phyloP scores from a whole-genome alignment of 1,140 invertebrate species.

The Caenorhabditis inopinata region DNA sequence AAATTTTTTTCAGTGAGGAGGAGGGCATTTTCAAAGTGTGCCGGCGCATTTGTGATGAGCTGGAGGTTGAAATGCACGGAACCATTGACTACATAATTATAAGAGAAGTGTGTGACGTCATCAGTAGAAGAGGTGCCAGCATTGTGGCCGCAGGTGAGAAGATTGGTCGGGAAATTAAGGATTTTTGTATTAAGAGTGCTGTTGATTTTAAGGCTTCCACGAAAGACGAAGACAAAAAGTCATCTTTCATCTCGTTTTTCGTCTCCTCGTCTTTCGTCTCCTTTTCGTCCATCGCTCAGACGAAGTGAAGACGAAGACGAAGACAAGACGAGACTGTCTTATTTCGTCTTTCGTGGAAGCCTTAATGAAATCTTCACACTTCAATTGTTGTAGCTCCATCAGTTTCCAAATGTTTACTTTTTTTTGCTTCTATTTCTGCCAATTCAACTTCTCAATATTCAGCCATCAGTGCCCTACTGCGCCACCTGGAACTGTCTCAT shows the following conservation, averaged over 20 bases:
- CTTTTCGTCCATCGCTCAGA: no score
- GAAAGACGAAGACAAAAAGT: no score
- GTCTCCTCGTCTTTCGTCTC: no score
- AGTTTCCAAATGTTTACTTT: no score
- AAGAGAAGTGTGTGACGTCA: slow-evolving; percentile 60
- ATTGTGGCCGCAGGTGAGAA: slow-evolving; percentile 63
- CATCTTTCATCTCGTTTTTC: neutral
- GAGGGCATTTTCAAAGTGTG: slow-evolving; percentile 59
- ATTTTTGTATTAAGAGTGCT: no score
- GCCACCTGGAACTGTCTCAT: slow-evolving; percentile 53
- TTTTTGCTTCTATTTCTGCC: no score
- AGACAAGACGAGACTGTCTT: no score
- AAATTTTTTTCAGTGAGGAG: slow-evolving; percentile 56
- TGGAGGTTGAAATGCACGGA: slow-evolving; percentile 64
- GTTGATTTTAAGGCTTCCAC: no score
- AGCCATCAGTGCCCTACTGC: slow-evolving; percentile 63
- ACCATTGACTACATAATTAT: slow-evolving; percentile 62
- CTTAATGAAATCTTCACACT: no score
- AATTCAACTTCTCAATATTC: slow-evolving; percentile 37
- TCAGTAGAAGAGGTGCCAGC: slow-evolving; percentile 59
- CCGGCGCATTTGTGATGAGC: slow-evolving; percentile 64
- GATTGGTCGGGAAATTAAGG: neutral
- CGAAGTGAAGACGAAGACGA: no score
- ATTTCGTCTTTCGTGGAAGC: no score
- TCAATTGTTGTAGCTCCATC: no score